Conservation (phyloP, 2,113 vertebrate genomes). For the Lophius piscatorius region DNA sequence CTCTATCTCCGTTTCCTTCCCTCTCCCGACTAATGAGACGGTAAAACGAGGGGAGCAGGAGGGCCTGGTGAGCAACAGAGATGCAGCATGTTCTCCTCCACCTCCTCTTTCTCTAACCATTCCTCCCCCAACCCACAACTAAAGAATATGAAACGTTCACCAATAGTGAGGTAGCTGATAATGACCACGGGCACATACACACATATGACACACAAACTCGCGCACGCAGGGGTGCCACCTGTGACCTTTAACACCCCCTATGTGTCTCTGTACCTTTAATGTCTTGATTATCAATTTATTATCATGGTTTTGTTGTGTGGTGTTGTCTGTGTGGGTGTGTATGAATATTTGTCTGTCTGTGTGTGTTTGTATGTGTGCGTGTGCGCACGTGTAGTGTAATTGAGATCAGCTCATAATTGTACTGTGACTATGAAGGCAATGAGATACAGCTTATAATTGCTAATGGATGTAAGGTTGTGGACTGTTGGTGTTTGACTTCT, state of each 20-base stretch:
- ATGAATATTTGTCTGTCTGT: conserved; percentile 17
- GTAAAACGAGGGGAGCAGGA: conserved; percentile 67
- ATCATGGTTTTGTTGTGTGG: too few species aligned
- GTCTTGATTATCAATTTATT: too few species aligned
- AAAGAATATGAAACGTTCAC: conserved; percentile 58
- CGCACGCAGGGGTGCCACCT: not conserved
- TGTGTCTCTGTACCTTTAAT: too few species aligned
- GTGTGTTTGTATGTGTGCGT: conserved; percentile 4
- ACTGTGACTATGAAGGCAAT: too few species aligned
- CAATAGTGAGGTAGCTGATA: conserved; percentile 54
- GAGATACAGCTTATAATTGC: too few species aligned
- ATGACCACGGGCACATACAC: conserved; percentile 51
- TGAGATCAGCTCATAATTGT: too few species aligned
- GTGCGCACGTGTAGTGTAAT: too few species aligned
- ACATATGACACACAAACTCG: conserved; percentile 7
- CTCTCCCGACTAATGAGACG: conserved; percentile 71
- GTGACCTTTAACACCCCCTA: too few species aligned
- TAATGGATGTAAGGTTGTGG: too few species aligned
- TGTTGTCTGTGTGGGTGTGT: not conserved
- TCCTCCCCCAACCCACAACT: conserved; percentile 37
- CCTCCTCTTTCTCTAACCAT: not conserved
- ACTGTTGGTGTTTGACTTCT: too few species aligned
- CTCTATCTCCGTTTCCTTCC: conserved; percentile 49
- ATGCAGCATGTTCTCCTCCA: conserved; percentile 39
- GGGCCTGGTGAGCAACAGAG: conserved; percentile 66